Conservation (phyloP, 1,140 invertebrate genomes). For the Atopsyche davidsoni region DNA sequence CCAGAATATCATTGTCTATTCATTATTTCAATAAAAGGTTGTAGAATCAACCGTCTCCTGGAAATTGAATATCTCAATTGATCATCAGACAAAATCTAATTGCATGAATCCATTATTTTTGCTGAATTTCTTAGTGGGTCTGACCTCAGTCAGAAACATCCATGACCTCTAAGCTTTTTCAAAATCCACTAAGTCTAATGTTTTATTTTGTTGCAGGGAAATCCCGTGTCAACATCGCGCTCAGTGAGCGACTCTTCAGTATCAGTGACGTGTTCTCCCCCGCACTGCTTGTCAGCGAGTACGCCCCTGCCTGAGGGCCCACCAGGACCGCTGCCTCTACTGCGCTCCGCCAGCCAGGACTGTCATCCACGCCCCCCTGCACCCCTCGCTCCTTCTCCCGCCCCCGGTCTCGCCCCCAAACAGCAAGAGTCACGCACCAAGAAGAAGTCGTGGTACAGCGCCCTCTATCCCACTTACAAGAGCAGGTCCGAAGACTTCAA, state of each 20-base stretch:
- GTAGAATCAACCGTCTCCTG: too few relatives aligned
- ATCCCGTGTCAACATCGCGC: constrained; percentile 3
- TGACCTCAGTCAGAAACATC: too few relatives aligned
- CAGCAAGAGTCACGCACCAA: constrained; percentile 47
- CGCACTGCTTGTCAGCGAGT: constrained; percentile 13
- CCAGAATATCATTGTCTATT: too few relatives aligned
- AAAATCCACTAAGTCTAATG: too few relatives aligned
- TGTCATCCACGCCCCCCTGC: constrained; percentile 7
- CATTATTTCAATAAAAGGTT: too few relatives aligned
- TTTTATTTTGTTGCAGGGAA: too few relatives aligned
- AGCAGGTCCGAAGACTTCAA: constrained; percentile 88
- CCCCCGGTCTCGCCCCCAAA: constrained; percentile 28
- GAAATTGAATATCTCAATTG: too few relatives aligned
- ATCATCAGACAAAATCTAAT: too few relatives aligned
- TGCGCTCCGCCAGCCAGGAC: constrained; percentile 27
- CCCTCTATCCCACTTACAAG: constrained; percentile 90
- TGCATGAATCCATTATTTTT: too few relatives aligned
- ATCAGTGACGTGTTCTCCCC: constrained; percentile 9
- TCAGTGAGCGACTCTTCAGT: constrained; percentile 2
- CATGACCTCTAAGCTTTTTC: too few relatives aligned
- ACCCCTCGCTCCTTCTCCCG: constrained; percentile 8
- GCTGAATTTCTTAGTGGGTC: too few relatives aligned
- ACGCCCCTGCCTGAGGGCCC: constrained; percentile 15
- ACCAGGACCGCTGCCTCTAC: constrained; percentile 9
- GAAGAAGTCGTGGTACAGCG: constrained; percentile 82